phyloP scores from a whole-genome alignment of 2,113 vertebrate species.

The Carollia perspicillata region DNA sequence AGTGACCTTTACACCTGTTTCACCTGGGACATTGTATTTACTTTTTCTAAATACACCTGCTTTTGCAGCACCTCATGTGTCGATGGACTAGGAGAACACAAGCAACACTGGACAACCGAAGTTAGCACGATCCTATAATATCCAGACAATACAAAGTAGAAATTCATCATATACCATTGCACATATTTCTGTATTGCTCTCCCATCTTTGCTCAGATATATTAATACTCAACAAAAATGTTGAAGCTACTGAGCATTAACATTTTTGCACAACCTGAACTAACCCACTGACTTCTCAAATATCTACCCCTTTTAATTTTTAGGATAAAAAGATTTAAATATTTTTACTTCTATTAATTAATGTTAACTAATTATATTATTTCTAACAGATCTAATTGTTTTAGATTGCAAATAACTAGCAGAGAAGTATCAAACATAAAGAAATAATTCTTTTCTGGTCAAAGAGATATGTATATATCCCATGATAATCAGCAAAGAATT shows the following conservation, averaged over 20 bases:
- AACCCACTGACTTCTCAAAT: not conserved
- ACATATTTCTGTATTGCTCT: not conserved
- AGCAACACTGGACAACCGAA: not conserved
- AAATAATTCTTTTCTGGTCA: not conserved
- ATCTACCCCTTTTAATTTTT: not conserved
- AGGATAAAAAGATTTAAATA: not conserved
- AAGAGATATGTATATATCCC: not conserved
- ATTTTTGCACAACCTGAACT: not conserved
- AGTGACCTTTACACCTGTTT: not conserved
- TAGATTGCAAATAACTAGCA: not conserved
- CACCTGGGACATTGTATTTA: not conserved
- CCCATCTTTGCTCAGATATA: not conserved
- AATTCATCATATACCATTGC: not conserved
- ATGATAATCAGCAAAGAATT: not conserved
- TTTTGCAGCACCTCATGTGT: not conserved
- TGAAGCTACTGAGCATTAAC: not conserved
- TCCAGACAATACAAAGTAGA: not conserved
- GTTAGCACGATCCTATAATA: not conserved
- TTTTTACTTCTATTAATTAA: not conserved
- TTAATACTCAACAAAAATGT: not conserved
- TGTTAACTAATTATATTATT: not conserved
- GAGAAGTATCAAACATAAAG: not conserved
- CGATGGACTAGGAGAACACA: not conserved
- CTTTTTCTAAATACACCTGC: not conserved
- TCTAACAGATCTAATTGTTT: not conserved